phyloP scores from a whole-genome alignment of 1,140 invertebrate species.

The Scaptomyza pallida region DNA sequence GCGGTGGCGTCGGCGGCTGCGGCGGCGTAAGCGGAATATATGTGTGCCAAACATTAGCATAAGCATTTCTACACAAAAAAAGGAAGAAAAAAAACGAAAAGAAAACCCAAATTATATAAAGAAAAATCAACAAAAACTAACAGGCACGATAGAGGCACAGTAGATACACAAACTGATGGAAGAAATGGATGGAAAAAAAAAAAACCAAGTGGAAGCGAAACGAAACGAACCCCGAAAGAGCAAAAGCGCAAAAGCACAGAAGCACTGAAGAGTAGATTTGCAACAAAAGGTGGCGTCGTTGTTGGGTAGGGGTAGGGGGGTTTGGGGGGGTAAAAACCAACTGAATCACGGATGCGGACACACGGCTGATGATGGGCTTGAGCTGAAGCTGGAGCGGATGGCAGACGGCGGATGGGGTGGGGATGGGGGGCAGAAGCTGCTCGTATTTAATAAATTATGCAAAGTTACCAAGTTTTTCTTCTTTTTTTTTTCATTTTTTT shows the following conservation, averaged over 20 bases:
- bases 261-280: constrained; percentile 18
- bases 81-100: background rate
- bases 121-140: constrained; percentile 13
- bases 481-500: too few relatives aligned
- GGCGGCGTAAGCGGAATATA: too few relatives aligned
- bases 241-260: constrained; percentile 40
- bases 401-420: background rate
- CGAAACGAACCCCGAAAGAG: constrained; percentile 9
- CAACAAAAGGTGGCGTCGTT: too few relatives aligned
- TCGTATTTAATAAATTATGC: constrained; percentile 67
- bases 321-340: constrained; percentile 1
- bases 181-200: too few relatives aligned
- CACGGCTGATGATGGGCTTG: constrained; percentile 1
- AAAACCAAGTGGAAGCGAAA: too few relatives aligned
- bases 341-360: constrained; percentile 21
- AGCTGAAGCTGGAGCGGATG: background rate
- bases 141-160: background rate
- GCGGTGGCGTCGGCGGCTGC: too few relatives aligned
- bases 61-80: constrained; percentile 39
- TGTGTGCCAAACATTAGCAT: constrained; percentile 55
- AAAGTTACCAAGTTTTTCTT: constrained; percentile 59
- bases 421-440: background rate
- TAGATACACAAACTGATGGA: background rate
- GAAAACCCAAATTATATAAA: constrained; percentile 8
- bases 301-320: too few relatives aligned